Percentiles rank a stretch among this genome's conserved stretches.
These are phyloP conservation scores for Troides oblongomaculatus DNA, from an alignment of 2,888 invertebrate genomes.

Conservation along the genomic window DNA sequence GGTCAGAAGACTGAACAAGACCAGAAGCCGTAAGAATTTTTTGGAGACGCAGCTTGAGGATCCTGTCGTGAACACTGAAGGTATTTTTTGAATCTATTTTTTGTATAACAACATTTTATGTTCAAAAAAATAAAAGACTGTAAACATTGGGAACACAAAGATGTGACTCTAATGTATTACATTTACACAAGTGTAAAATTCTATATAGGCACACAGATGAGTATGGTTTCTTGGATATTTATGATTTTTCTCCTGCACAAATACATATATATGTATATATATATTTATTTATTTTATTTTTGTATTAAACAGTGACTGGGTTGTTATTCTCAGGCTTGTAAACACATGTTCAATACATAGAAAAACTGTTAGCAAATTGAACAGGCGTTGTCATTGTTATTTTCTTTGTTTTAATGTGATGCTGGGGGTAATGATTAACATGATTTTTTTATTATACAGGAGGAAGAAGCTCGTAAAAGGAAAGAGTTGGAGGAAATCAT, in stretches of 20 bases:
- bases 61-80: slow-evolving; percentile 70
- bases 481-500: slow-evolving; percentile 97
- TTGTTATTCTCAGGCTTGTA: slow-evolving; percentile 10
- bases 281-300: neutral
- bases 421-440: slow-evolving; percentile 53
- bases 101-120: slow-evolving; percentile 66
- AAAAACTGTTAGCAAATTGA: slow-evolving; percentile 16
- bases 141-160: slow-evolving; percentile 14
- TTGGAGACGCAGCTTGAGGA: slow-evolving; percentile 76
- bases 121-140: slow-evolving; percentile 36
- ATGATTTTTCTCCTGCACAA: slow-evolving; percentile 1
- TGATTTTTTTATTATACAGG: slow-evolving; percentile 87
- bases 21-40: slow-evolving; percentile 75
- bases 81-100: slow-evolving; percentile 78
- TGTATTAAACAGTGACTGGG: neutral
- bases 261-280: neutral
- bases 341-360: neutral
- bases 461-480: slow-evolving; percentile 97
- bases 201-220: slow-evolving; percentile 10
- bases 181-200: slow-evolving; percentile 11
- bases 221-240: slow-evolving; percentile 13
- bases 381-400: slow-evolving; percentile 22
- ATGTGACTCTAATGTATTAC: slow-evolving; percentile 16
- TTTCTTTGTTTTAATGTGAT: slow-evolving; percentile 34
- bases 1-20: slow-evolving; percentile 79